These are phyloP conservation scores for Venturia canescens DNA, from an alignment of 1,140 invertebrate species.

Conservation along the genomic window DNA sequence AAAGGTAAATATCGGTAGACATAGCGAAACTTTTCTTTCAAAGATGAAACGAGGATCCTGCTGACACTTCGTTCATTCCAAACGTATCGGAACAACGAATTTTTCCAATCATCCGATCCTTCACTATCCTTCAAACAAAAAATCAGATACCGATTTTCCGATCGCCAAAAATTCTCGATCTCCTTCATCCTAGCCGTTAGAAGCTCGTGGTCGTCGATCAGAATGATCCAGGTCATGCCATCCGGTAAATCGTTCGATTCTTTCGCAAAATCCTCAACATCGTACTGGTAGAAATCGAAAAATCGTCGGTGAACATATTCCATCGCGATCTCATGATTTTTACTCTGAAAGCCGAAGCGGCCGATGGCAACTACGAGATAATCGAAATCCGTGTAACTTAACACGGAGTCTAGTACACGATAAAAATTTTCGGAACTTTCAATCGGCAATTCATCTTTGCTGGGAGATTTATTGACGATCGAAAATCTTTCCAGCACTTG, in stretches of 20 bases:
- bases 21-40: slow-evolving; percentile 52
- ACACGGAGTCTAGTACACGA: slow-evolving; percentile 49
- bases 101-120: neutral
- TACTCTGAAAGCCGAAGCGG: slow-evolving; percentile 30
- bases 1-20: slow-evolving; percentile 58
- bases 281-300: neutral
- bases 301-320: neutral
- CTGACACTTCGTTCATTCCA: slow-evolving; percentile 57
- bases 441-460: neutral
- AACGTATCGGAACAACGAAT: slow-evolving; percentile 41
- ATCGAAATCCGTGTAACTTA: slow-evolving; percentile 40
- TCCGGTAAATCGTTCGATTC: slow-evolving; percentile 27
- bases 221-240: slow-evolving; percentile 54
- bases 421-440: slow-evolving; percentile 46
- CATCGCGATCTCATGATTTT: slow-evolving; percentile 25
- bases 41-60: slow-evolving; percentile 49
- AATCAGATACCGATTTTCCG: slow-evolving; percentile 51
- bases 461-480: neutral
- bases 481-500: neutral
- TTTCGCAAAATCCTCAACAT: slow-evolving; percentile 14
- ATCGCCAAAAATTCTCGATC: slow-evolving; percentile 49
- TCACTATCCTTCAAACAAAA: neutral
- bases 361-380: slow-evolving; percentile 52
- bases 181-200: slow-evolving; percentile 37
- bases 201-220: slow-evolving; percentile 30